phyloP scores from a whole-genome alignment of 2,888 invertebrate genomes.

The Metalampra italica region DNA sequence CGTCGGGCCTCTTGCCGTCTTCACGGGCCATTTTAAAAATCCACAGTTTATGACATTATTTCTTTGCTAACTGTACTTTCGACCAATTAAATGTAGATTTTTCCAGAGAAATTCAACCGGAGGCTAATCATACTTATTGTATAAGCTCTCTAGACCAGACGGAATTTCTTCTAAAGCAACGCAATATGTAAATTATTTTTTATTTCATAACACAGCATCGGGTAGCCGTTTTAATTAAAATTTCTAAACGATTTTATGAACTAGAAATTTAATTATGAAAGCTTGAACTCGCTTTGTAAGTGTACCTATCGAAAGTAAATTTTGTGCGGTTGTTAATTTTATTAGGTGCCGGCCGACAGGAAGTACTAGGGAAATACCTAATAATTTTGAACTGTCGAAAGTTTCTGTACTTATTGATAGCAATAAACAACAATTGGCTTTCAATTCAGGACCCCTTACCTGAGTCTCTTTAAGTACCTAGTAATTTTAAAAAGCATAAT shows the following conservation, averaged over 20 bases:
- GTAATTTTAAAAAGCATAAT: too few relatives aligned
- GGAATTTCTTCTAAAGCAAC: not conserved
- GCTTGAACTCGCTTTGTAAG: constrained; percentile 20
- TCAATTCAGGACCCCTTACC: too few relatives aligned
- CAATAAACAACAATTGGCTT: not conserved
- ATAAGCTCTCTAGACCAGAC: not conserved
- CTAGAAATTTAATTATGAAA: constrained; percentile 26
- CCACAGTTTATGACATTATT: too few relatives aligned
- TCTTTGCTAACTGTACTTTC: too few relatives aligned
- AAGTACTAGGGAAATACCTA: constrained; percentile 16
- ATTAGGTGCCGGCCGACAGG: constrained; percentile 18
- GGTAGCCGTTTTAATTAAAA: constrained; percentile 25
- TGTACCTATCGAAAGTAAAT: constrained; percentile 22
- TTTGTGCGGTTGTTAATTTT: constrained; percentile 26
- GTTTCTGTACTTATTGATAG: not conserved
- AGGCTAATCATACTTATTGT: not conserved
- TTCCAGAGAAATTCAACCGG: not conserved
- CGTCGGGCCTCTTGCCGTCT: too few relatives aligned
- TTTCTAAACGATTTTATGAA: constrained; percentile 26
- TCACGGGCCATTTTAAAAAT: too few relatives aligned
- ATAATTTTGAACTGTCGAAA: not conserved
- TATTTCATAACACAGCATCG: constrained; percentile 2
- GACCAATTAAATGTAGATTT: not conserved
- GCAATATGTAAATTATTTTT: constrained; percentile 18
- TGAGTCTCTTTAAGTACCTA: too few relatives aligned